Evolutionary conservation across 2,797 vertebrate species (phyloP).

Genomic region (Lutjanus campechanus): DNA sequence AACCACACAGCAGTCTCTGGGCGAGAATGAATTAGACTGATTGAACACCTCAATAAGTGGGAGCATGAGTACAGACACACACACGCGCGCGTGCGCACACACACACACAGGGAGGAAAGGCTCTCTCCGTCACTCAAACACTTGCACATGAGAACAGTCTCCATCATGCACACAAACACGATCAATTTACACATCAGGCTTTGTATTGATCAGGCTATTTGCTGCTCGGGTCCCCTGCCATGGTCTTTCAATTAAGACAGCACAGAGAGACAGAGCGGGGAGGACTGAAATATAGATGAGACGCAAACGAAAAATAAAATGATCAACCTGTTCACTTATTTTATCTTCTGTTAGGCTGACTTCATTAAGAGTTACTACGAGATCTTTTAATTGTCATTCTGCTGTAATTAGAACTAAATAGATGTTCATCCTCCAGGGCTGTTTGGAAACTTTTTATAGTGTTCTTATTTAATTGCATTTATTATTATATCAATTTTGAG

Average conservation of each 20-base stretch:
- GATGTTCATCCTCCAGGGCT: not conserved
- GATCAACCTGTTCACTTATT: constrained; percentile 34
- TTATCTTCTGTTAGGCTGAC: constrained; percentile 1
- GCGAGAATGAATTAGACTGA: constrained; percentile 87
- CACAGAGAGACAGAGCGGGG: constrained; percentile 54
- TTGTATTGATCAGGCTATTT: constrained; percentile 86
- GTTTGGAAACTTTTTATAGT: not conserved
- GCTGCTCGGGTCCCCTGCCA: constrained; percentile 80
- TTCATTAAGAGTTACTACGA: constrained; percentile 25
- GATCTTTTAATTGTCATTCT: not conserved
- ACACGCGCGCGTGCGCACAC: constrained; percentile 14
- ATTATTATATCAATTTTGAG: not conserved
- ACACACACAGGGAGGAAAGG: constrained; percentile 3
- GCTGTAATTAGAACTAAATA: not conserved
- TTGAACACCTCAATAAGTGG: constrained; percentile 87
- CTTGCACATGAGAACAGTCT: constrained; percentile 34
- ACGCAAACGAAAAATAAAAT: constrained; percentile 39
- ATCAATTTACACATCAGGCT: constrained; percentile 87
- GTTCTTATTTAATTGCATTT: constrained; percentile 2
- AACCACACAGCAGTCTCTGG: constrained; percentile 84
- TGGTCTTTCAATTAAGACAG: constrained; percentile 84
- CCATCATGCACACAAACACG: constrained; percentile 57
- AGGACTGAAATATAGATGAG: constrained; percentile 67
- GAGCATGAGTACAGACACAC: constrained; percentile 52
- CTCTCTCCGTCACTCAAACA: constrained; percentile 62